Evolutionary conservation across 1,140 invertebrate species (phyloP), one percentile per base, ranked within the genome.

Genomic region (Arion vulgaris): DNA sequence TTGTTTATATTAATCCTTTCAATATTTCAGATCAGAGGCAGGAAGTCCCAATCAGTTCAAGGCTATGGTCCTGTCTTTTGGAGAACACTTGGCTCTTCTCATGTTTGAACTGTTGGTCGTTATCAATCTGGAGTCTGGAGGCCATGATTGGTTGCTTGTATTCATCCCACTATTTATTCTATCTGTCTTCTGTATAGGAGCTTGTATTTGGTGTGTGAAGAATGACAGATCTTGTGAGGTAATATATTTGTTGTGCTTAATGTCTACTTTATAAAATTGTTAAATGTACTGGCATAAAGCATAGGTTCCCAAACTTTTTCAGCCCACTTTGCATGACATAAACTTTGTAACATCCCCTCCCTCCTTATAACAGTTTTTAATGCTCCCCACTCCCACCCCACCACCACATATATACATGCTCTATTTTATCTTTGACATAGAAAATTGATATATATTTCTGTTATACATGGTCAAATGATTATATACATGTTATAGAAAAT

Each of bases 181-280:
- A 85, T 98, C 97, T 49, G 96, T 99, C 86, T 95, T 99, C 45
- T 98, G 97, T 72, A 98, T 99, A 87, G 97, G 96, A 26, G 96
- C 98, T 53, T 98, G 97, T 91, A 97, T 99, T 88, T 99, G 98
- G 98, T 96, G 97, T 84, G 96, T 99, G 0, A 98, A 98, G 93
- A 97, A 99, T 93, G 98, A 99, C 91, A 94, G 98, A 72, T 97
- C 96, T 49, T 99, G 98, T 94, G 98, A 99, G 94, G 96, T 96
- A 93, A 4, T 15, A 45, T 45, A 45, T 15, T 45, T 45, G 5
- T 45, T 45, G 41, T 45, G 41, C n/a, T n/a, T n/a, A n/a, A n/a
- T n/a, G n/a, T n/a, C n/a, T n/a, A n/a, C n/a, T n/a, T n/a, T n/a
- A n/a, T n/a, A n/a, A n/a, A n/a, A n/a, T n/a, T n/a, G n/a, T n/a